Evolutionary conservation across 2,888 invertebrate species (phyloP).

Genomic region (Lordiphosa andalusiaca): DNA sequence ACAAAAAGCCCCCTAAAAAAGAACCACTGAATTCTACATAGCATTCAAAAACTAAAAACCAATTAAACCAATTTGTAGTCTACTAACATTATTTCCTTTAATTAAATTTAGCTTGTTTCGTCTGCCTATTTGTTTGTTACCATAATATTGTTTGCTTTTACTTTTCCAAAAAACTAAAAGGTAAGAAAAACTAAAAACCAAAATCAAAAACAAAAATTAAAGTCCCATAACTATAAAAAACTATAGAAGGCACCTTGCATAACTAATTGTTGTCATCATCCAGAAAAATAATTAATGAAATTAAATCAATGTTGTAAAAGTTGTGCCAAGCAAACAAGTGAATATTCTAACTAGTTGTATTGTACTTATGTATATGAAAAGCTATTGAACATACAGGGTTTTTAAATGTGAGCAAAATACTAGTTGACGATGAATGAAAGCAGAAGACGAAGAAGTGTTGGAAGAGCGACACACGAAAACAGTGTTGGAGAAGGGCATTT

Average conservation of each 20-base stretch:
- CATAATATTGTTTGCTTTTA: slow-evolving; percentile 37
- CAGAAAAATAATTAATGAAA: slow-evolving; percentile 21
- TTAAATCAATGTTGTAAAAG: slow-evolving; percentile 45
- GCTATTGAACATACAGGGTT: slow-evolving; percentile 74
- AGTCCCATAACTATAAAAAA: slow-evolving; percentile 29
- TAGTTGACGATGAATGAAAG: slow-evolving; percentile 28
- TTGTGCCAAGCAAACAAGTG: slow-evolving; percentile 32
- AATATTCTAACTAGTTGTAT: slow-evolving; percentile 35
- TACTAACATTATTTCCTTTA: slow-evolving; percentile 21
- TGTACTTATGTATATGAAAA: slow-evolving; percentile 35
- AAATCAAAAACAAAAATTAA: slow-evolving; percentile 52
- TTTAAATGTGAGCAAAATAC: slow-evolving; percentile 72
- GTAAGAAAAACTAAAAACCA: slow-evolving; percentile 34
- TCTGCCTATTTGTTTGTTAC: slow-evolving; percentile 11
- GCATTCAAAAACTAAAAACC: slow-evolving; percentile 41
- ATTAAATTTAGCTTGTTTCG: slow-evolving; percentile 32
- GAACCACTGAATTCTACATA: slow-evolving; percentile 67
- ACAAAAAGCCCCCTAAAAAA: slow-evolving; percentile 18
- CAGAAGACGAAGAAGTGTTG: slow-evolving; percentile 24
- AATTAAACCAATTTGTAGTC: slow-evolving; percentile 46
- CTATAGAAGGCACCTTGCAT: slow-evolving; percentile 48
- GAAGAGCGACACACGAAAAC: not conserved
- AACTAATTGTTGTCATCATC: slow-evolving; percentile 48
- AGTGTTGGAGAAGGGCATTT: slow-evolving; percentile 18
- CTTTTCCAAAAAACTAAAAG: slow-evolving; percentile 39